These are phyloP conservation scores for Brachionus calyciflorus DNA, from an alignment of 1,140 invertebrate genomes.

Conservation along the genomic window DNA sequence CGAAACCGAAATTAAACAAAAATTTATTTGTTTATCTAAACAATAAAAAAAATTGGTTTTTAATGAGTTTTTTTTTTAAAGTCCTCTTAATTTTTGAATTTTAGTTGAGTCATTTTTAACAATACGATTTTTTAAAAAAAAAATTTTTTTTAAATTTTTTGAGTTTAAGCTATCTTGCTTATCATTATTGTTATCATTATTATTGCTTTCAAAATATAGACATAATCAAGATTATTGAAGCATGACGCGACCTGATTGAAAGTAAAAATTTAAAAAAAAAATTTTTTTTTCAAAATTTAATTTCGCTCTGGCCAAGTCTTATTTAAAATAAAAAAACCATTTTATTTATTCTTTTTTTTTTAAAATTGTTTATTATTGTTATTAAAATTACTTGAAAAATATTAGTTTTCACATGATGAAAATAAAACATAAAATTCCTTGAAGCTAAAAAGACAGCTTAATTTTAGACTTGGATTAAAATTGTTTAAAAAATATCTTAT, in stretches of 20 bases:
- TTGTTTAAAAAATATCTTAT: background rate
- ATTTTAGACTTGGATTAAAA: background rate
- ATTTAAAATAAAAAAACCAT: no score
- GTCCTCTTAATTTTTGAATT: no score
- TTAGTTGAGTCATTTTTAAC: background rate
- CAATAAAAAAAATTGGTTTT: background rate
- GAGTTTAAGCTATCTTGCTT: constrained; percentile 1
- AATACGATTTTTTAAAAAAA: background rate
- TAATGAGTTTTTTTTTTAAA: no score
- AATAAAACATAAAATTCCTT: background rate
- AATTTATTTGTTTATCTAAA: constrained; percentile 8
- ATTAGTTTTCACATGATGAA: background rate
- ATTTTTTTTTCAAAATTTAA: no score
- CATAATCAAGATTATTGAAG: constrained; percentile 16
- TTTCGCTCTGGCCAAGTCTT: constrained; percentile 4
- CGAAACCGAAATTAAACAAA: no score
- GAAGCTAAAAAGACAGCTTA: constrained; percentile 6
- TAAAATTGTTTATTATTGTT: background rate
- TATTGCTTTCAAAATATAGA: constrained; percentile 30
- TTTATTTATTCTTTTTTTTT: background rate
- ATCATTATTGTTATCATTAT: background rate
- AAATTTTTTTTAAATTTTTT: no score
- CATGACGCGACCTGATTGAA: constrained; percentile 41
- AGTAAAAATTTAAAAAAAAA: no score
- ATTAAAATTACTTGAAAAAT: background rate